Evolutionary conservation across 2,113 vertebrate species (phyloP), one percentile per base, ranked within the genome.

Genomic region (Semicossyphus pulcher): DNA sequence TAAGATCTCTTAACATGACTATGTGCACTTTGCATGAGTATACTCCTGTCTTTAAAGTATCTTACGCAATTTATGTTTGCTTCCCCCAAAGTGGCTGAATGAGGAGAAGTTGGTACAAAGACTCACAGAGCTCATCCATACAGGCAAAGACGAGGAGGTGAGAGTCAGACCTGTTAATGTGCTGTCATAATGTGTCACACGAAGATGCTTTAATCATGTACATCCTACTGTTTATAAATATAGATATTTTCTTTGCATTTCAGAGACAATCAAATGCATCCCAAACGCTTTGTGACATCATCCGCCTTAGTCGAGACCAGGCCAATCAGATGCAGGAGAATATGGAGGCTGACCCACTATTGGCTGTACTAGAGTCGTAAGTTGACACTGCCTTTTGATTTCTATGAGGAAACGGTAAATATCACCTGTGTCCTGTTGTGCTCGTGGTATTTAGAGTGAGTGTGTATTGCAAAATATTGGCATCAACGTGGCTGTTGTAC

Each of bases 251-350:
- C 12, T 37, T 44, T 60, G 8, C 8, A 4, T 73, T 93, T 39
- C 93, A 99, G 97, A 97, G 95, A 93, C 97, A 98, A 93, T 98
- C 97, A 41, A 99, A 99, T 4, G 97, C 97, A 54, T 97, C 97
- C 70, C 97, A 99, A 87, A 97, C 97, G 15, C 94, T 99, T 84
- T 99, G 97, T 83, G 97, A 99, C 90, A 95, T 99, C 80, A 93
- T 98, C 61, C 93, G 97, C 85, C 90, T 99, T 86, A 97, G 97
- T 94, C 94, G 96, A 89, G 97, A 99, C 94, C 97, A 98, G 94
- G 94, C 95, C 89, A 92, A 88, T 89, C 97, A 96, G 83, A 93
- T 96, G 78, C 96, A 95, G 80, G 97, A 98, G 51, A 90, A 91
- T 7, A 67, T 91, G 10, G 96, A 97, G 89, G 91, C 93, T 0